Evolutionary conservation across 2,113 vertebrate species (phyloP), one percentile per base, ranked within the genome.

Genomic region (Pyxicephalus adspersus): DNA sequence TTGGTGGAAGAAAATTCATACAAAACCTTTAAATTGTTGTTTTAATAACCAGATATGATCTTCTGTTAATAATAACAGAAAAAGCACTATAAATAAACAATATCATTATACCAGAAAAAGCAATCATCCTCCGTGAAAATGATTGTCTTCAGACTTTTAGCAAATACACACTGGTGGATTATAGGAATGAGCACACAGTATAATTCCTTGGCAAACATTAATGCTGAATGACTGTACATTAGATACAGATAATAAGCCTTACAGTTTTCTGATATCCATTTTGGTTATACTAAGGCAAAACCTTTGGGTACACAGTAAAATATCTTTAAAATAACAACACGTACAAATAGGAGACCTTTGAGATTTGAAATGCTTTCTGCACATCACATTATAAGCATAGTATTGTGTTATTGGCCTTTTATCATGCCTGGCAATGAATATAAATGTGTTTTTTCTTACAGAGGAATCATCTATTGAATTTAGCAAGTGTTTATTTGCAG

Each of bases 171-270:
- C 58, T 50, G 23, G 73, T 26, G 73, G 57, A 76, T 76, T 76
- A 63, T 60, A 28, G 57, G 23, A 64, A 28, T 26, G 54, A 74
- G 17, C 31, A 76, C 57, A 76, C 17, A 63, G 73, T 50, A 63
- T 63, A 76, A 76, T 76, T 76, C 73, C 73, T 63, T n/a, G 8
- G 25, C 57, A 76, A 76, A 76, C 73, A 76, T 45, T 63, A 61
- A 50, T 76, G 57, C 58, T 64, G 58, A 64, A 63, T 63, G 72
- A 76, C 57, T 76, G 70, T 64, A 76, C 73, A 76, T 76, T 76
- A 76, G 73, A 63, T 76, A 64, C 73, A 76, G 58, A 76, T 76
- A 63, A 76, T 76, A 76, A 76, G 58, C 58, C 57, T 76, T 76
- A 50, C 58, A 50, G 73, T 76, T 76, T 61, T 76, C 57, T 76